Evolutionary conservation across 2,888 invertebrate species (phyloP).

Genomic region (Erynnis tages): DNA sequence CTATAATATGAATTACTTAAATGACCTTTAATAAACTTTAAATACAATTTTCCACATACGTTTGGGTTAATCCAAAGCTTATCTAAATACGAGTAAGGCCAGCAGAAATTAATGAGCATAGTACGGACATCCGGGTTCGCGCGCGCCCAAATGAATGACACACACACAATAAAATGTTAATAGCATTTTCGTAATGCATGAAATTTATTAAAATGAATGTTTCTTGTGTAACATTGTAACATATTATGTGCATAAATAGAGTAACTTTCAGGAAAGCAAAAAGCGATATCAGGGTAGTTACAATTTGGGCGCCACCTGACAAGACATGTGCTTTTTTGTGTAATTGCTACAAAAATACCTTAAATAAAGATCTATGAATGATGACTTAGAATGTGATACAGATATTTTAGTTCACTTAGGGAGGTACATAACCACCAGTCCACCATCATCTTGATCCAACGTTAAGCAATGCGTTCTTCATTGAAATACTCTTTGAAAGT

Average conservation of each 20-base stretch:
- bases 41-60: not conserved
- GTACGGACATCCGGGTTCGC: slow-evolving; percentile 28
- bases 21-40: not conserved
- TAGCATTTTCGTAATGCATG: slow-evolving; percentile 6
- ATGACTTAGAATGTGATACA: too few species aligned
- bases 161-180: slow-evolving; percentile 19
- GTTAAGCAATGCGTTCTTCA: too few species aligned
- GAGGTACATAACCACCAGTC: too few species aligned
- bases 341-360: not conserved
- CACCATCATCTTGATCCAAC: too few species aligned
- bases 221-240: slow-evolving; percentile 9
- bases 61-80: slow-evolving; percentile 5
- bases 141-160: slow-evolving; percentile 15
- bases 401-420: too few species aligned
- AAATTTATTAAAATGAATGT: slow-evolving; percentile 13
- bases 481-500: too few species aligned
- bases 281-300: slow-evolving; percentile 1
- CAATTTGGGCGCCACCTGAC: slow-evolving; percentile 12
- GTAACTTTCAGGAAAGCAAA: slow-evolving; percentile 12
- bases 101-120: slow-evolving; percentile 32
- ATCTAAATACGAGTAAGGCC: slow-evolving; percentile 32
- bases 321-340: not conserved
- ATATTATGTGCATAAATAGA: slow-evolving; percentile 1
- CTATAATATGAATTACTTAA: not conserved
- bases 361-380: not conserved